Evolutionary conservation across 2,797 vertebrate species (phyloP).

Genomic region (Rhadinocentrus ornatus): DNA sequence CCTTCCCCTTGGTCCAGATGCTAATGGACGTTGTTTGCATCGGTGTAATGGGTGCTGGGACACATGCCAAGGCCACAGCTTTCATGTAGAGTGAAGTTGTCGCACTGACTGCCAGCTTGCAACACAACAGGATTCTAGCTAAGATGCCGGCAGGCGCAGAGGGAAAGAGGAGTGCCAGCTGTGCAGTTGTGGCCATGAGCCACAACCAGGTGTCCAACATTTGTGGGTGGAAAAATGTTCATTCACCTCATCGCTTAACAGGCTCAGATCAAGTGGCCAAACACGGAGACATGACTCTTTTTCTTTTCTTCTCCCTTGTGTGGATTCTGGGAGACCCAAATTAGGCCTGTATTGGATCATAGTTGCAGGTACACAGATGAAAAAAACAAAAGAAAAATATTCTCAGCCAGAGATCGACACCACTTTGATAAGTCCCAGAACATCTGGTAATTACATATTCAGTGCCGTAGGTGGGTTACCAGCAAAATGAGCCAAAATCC

Average conservation of each 20-base stretch:
- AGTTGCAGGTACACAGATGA: slow-evolving; percentile 41
- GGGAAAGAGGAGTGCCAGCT: slow-evolving; percentile 65
- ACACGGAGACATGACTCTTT: slow-evolving; percentile 22
- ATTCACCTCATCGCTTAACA: slow-evolving; percentile 43
- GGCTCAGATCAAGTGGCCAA: slow-evolving; percentile 53
- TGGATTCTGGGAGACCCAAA: slow-evolving; percentile 36
- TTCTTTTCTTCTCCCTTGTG: slow-evolving; percentile 16
- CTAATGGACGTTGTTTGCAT: slow-evolving; percentile 63
- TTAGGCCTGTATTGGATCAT: slow-evolving; percentile 19
- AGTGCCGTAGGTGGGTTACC: slow-evolving; percentile 64
- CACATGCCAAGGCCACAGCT: slow-evolving; percentile 67
- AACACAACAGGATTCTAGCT: slow-evolving; percentile 64
- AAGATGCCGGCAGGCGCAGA: slow-evolving; percentile 30
- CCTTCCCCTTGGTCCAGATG: slow-evolving; percentile 46
- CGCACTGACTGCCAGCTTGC: slow-evolving; percentile 65
- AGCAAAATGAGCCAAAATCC: slow-evolving; percentile 63
- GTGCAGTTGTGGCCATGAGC: slow-evolving; percentile 62
- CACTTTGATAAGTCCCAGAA: slow-evolving; percentile 70
- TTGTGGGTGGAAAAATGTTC: slow-evolving; percentile 59
- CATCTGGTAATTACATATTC: slow-evolving; percentile 76
- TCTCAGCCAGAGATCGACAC: slow-evolving; percentile 54
- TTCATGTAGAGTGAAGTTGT: slow-evolving; percentile 74
- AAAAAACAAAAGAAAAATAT: slow-evolving; percentile 43
- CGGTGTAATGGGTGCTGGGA: slow-evolving; percentile 57
- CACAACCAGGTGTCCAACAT: slow-evolving; percentile 69